These are phyloP conservation scores for Ormyrus thymus DNA, from an alignment of 2,888 invertebrate species.

Conservation along the genomic window DNA sequence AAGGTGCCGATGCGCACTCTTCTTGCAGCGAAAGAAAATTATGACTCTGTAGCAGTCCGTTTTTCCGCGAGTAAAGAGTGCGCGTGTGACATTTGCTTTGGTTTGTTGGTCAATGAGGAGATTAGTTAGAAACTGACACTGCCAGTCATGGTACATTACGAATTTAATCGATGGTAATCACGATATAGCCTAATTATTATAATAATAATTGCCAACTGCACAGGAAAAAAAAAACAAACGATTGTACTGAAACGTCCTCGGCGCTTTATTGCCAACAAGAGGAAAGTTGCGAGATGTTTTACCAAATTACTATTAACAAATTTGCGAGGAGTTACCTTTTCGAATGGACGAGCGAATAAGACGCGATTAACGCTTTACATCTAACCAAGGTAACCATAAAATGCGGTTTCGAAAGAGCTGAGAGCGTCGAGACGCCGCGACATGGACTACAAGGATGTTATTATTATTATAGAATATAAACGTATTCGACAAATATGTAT, in stretches of 20 bases:
- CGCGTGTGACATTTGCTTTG: neutral
- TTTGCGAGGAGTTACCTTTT: constrained; percentile 8
- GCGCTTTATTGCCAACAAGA: constrained; percentile 2
- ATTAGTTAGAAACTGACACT: constrained; percentile 68
- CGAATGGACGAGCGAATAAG: neutral
- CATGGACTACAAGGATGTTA: constrained; percentile 55
- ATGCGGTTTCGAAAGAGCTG: neutral
- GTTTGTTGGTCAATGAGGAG: constrained; percentile 12
- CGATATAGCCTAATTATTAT: constrained; percentile 56
- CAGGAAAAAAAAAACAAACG: constrained; percentile 16
- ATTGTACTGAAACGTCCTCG: constrained; percentile 27
- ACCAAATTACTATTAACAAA: constrained; percentile 22
- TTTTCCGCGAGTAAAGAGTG: constrained; percentile 12
- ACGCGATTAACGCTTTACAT: constrained; percentile 18
- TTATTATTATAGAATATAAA: constrained; percentile 57
- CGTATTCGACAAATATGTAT: constrained; percentile 63
- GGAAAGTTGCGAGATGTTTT: constrained; percentile 34
- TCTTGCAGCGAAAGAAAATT: neutral
- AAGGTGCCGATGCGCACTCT: constrained; percentile 31
- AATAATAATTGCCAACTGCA: constrained; percentile 45
- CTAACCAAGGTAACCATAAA: constrained; percentile 15
- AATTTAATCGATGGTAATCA: constrained; percentile 68
- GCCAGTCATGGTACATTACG: constrained; percentile 70
- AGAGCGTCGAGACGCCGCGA: constrained; percentile 24
- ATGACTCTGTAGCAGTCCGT: neutral